A percentile compares a stretch with the other conserved stretches of the same genome.
These are phyloP conservation scores for Aldrovandia affinis DNA, from an alignment of 2,797 vertebrate species.

Conservation along the genomic window DNA sequence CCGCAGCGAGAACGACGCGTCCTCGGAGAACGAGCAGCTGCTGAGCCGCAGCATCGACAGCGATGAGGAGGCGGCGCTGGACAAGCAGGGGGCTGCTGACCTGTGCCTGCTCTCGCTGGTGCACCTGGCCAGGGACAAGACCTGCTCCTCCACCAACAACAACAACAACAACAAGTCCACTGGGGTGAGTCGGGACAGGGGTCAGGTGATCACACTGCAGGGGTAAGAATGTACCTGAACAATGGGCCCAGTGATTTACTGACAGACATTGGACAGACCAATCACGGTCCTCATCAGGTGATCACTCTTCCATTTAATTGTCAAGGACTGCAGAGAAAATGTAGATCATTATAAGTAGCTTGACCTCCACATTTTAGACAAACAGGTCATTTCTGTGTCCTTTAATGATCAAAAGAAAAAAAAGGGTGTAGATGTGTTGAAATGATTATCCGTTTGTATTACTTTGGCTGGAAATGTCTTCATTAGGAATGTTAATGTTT, in stretches of 20 bases:
- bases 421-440: background rate
- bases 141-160: slow-evolving; percentile 71
- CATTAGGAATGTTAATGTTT: background rate
- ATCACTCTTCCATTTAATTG: background rate
- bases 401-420: background rate
- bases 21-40: slow-evolving; percentile 96
- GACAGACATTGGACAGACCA: background rate
- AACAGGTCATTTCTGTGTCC: too few species aligned
- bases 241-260: background rate
- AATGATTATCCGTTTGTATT: background rate
- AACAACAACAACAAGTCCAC: slow-evolving; percentile 77
- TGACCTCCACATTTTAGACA: too few species aligned
- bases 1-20: slow-evolving; percentile 92
- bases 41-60: slow-evolving; percentile 95
- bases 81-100: slow-evolving; percentile 87
- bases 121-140: slow-evolving; percentile 85
- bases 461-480: background rate
- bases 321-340: too few species aligned
- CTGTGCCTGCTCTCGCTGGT: slow-evolving; percentile 91
- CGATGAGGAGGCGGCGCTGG: slow-evolving; percentile 89
- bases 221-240: background rate
- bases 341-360: too few species aligned
- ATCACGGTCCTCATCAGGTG: background rate
- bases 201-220: background rate
- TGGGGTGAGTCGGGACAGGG: slow-evolving; percentile 77